Evolutionary conservation across 2,113 vertebrate species (phyloP).

Genomic region (Phalacrocorax brasilianus): DNA sequence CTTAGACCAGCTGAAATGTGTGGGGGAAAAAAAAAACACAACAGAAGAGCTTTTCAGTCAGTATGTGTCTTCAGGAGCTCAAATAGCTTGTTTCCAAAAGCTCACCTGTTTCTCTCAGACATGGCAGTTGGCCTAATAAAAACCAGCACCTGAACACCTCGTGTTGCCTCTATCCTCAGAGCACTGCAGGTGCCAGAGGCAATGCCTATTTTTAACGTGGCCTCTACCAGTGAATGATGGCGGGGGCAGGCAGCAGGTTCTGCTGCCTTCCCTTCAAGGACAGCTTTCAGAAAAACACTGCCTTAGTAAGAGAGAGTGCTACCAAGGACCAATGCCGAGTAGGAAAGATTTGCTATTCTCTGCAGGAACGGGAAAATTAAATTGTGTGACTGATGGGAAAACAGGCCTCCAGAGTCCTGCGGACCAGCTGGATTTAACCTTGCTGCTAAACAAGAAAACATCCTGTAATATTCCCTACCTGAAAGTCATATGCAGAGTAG

Average conservation of each 20-base stretch:
- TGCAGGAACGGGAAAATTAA: background rate
- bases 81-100: background rate
- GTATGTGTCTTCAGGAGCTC: background rate
- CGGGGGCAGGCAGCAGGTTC: background rate
- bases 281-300: background rate
- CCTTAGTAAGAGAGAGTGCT: background rate
- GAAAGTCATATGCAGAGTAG: conserved; percentile 92
- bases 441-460: background rate
- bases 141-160: background rate
- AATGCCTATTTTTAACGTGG: background rate
- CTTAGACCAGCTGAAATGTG: background rate
- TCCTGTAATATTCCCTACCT: conserved; percentile 75
- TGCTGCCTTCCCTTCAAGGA: background rate
- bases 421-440: background rate
- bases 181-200: background rate
- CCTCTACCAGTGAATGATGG: background rate
- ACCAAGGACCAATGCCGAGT: background rate
- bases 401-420: background rate
- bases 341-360: background rate
- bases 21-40: background rate
- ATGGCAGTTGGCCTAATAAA: background rate
- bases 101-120: background rate
- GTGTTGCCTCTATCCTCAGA: background rate
- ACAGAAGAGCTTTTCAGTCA: background rate
- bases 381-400: background rate